Evolutionary conservation across 2,888 invertebrate genomes (phyloP).

Genomic region (Drosophila quinaria): DNA sequence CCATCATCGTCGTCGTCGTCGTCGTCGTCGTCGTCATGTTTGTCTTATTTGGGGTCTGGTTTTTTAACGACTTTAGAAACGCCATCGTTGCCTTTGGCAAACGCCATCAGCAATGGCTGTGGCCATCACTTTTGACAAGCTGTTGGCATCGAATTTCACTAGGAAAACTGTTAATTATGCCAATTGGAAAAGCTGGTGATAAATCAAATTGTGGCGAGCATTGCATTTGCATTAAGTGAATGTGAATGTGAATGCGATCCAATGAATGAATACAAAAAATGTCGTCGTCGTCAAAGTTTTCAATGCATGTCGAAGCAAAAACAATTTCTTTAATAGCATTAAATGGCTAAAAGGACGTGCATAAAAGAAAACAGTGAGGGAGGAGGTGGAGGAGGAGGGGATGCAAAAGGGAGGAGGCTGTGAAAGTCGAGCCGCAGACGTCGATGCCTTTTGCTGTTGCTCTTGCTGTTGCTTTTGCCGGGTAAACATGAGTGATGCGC

Average conservation of each 20-base stretch:
- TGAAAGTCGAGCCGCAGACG: slow-evolving; percentile 63
- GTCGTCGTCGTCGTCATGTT: slow-evolving; percentile 14
- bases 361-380: slow-evolving; percentile 25
- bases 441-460: slow-evolving; percentile 24
- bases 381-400: slow-evolving; percentile 1
- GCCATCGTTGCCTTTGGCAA: slow-evolving; percentile 32
- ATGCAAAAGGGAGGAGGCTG: slow-evolving; percentile 29
- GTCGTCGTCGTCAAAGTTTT: slow-evolving; percentile 45
- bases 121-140: slow-evolving; percentile 27
- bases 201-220: slow-evolving; percentile 67
- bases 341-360: slow-evolving; percentile 40
- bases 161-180: slow-evolving; percentile 66
- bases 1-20: slow-evolving; percentile 50
- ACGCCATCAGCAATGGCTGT: slow-evolving; percentile 17
- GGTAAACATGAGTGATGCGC: slow-evolving; percentile 84
- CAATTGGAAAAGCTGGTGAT: slow-evolving; percentile 53
- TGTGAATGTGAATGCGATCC: slow-evolving; percentile 40
- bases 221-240: slow-evolving; percentile 46
- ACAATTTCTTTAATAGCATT: slow-evolving; percentile 82
- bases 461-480: not conserved
- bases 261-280: slow-evolving; percentile 68
- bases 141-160: slow-evolving; percentile 50
- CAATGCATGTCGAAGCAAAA: slow-evolving; percentile 43
- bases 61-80: slow-evolving; percentile 56
- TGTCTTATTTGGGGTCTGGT: slow-evolving; percentile 55